These are phyloP conservation scores for Halcyon leucocephala DNA, from an alignment of 2,797 vertebrate genomes.

Conservation along the genomic window DNA sequence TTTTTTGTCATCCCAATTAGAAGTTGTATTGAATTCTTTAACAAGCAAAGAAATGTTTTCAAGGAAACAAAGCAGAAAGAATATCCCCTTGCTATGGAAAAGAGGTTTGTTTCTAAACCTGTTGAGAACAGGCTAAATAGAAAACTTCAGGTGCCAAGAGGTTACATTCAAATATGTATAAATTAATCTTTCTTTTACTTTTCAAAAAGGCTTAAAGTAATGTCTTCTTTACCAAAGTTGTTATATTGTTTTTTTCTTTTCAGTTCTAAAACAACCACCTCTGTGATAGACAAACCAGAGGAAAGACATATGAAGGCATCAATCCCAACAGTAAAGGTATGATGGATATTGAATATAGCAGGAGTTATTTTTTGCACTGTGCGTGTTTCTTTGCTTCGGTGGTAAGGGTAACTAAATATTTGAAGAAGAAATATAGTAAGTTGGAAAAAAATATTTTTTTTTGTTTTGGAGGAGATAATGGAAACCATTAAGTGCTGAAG, in stretches of 20 bases:
- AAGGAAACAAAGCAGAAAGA: not conserved
- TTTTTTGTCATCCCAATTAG: not conserved
- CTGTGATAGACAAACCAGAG: slow-evolving; percentile 31
- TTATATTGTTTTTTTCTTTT: not conserved
- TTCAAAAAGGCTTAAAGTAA: not conserved
- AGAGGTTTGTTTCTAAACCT: not conserved
- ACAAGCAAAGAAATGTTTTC: not conserved
- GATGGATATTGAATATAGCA: not conserved
- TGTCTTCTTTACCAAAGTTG: not conserved
- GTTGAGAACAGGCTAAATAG: not conserved
- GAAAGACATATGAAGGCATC: slow-evolving; percentile 36
- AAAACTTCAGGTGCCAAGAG: not conserved
- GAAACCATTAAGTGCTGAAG: fast-evolving
- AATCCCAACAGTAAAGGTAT: slow-evolving; percentile 81
- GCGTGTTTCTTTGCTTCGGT: not conserved
- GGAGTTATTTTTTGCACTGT: not conserved
- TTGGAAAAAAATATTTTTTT: fast-evolving
- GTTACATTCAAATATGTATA: not conserved
- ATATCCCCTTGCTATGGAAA: not conserved
- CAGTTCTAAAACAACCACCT: slow-evolving; percentile 36
- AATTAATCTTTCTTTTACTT: not conserved
- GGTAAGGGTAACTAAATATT: not conserved
- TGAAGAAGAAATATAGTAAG: not conserved
- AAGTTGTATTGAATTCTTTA: not conserved
- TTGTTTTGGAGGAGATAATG: not conserved